These are phyloP conservation scores for Oreotrochilus melanogaster DNA, from an alignment of 2,113 vertebrate species.

Conservation along the genomic window DNA sequence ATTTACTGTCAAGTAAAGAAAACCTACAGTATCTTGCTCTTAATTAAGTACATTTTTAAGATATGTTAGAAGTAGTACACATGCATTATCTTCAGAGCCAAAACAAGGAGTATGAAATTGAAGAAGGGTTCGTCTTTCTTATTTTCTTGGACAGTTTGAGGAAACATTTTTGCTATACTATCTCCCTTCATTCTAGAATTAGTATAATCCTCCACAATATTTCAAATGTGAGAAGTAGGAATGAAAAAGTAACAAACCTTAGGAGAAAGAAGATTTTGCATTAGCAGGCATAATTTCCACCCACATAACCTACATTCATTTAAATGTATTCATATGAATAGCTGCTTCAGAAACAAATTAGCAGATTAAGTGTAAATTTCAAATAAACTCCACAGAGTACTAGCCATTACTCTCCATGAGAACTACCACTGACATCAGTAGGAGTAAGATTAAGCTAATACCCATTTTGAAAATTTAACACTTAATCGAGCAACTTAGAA, in stretches of 20 bases:
- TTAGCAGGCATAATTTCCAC: neutral
- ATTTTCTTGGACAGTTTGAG: neutral
- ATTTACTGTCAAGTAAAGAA: neutral
- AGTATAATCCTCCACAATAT: neutral
- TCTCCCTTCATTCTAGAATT: neutral
- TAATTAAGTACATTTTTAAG: neutral
- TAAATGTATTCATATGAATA: neutral
- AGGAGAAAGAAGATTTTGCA: neutral
- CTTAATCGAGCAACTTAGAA: conserved; percentile 2
- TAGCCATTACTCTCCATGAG: neutral
- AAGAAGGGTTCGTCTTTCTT: neutral
- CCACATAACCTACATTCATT: neutral
- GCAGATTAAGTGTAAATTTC: neutral
- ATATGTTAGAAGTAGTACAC: neutral
- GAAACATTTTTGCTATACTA: neutral
- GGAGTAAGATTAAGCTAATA: conserved; percentile 4
- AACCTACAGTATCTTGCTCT: neutral
- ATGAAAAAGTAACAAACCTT: neutral
- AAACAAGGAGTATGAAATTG: neutral
- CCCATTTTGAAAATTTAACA: neutral
- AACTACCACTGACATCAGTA: neutral
- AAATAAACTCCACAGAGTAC: neutral
- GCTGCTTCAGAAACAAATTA: neutral
- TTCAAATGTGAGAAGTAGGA: neutral
- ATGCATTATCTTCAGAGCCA: neutral